Conservation (phyloP, 2,888 invertebrate species). For the Odontomyia ornata region DNA sequence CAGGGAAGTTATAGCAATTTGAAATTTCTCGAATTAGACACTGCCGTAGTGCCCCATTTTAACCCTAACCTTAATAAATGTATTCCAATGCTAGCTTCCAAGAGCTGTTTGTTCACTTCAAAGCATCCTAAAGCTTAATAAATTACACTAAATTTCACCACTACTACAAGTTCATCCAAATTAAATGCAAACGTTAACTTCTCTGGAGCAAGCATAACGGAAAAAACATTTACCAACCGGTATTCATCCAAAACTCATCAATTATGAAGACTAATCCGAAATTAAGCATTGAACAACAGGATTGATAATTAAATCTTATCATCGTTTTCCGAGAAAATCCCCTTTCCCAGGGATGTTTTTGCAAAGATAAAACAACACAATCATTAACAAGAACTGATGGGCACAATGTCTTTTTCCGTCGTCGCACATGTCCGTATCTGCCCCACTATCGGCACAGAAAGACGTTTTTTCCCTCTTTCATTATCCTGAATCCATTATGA, state of each 20-base stretch:
- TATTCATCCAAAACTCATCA: constrained; percentile 28
- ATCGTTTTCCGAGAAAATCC: background rate
- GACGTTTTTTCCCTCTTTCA: background rate
- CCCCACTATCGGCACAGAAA: background rate
- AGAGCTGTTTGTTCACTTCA: no score
- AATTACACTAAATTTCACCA: no score
- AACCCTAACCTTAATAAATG: no score
- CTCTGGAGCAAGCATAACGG: background rate
- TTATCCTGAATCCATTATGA: constrained; percentile 23
- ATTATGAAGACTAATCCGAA: constrained; percentile 38
- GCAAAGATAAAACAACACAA: constrained; percentile 23
- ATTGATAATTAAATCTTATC: constrained; percentile 39
- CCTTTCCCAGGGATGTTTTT: background rate
- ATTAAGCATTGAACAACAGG: constrained; percentile 34
- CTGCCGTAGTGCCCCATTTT: no score
- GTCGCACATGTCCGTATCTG: background rate
- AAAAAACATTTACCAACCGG: background rate
- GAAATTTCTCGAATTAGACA: no score
- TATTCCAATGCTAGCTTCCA: no score
- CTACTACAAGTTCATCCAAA: no score
- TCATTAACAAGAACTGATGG: constrained; percentile 35
- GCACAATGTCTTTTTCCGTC: background rate
- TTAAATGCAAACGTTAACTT: no score
- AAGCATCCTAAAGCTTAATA: no score
- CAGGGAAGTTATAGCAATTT: no score